Evolutionary conservation across 2,888 invertebrate genomes (phyloP), one percentile per base, ranked within the genome.

Genomic region (Kryphioiulus occultus): DNA sequence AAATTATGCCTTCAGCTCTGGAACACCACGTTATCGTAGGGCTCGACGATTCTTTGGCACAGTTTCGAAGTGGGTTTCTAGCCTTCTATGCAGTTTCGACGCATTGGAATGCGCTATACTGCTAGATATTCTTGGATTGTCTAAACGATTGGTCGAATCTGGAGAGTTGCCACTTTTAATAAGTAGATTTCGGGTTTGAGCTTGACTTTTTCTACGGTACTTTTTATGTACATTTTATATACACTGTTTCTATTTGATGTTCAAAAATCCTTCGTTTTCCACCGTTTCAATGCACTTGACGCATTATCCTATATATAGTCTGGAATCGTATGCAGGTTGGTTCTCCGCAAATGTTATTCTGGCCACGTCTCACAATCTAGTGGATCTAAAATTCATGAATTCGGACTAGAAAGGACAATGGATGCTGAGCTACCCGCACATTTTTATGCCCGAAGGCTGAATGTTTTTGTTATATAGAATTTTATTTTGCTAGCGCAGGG

Each of bases 361-460:
- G 84, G 9, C 32, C 84, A 84, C 84, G 84, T 84, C 42, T 84
- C 84, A 35, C 84, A 84, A 84, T 84, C 84, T 42, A 42, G 84
- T 84, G 84, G 42, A 84, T 84, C 84, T 84, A 35, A 84, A 84
- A 84, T 84, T 84, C 84, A 84, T 84, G 84, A 84, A 84, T 84
- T 35, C 26, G 84, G 39, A 84, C 35, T 35, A 42, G 84, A 84
- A 84, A 84, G 84, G 84, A 35, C 42, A 84, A 35, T 84, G 84
- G 84, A 84, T 39, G 35, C 84, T 84, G 39, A 84, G 42, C 84
- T 84, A 84, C 42, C 84, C 68, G 12, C 68, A 68, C 68, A 26
- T 26, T 68, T 68, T 68, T 68, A 68, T 68, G 68, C 26, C 68
- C 68, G 26, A 68, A 68, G 68, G 68, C 22, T 68, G 68, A 26